Evolutionary conservation across 2,888 invertebrate genomes (phyloP), one percentile per base, ranked within the genome.

Genomic region (Hedya salicella): DNA sequence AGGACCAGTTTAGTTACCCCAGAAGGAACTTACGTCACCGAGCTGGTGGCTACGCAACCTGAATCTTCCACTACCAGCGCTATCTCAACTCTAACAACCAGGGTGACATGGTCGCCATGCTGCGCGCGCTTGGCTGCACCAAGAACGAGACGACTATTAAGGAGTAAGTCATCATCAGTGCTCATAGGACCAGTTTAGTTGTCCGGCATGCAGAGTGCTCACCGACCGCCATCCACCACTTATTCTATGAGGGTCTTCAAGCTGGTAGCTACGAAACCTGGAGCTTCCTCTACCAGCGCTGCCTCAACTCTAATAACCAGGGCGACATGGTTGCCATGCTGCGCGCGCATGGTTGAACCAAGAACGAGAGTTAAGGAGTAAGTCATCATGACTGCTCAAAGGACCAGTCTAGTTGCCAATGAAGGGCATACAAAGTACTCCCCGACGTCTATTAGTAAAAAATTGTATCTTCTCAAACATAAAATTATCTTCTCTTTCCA

Each of bases 161-260:
- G 49, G 75, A 75, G 25, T 25, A 25, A 25, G 25, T 25, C 25
- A 25, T 25, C 25, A 6, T 25, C 25, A 25, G 25, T 6, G 25
- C 44, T 32, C n/a, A n/a, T n/a, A n/a, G n/a, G n/a, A n/a, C n/a
- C n/a, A n/a, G n/a, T n/a, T n/a, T n/a, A n/a, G n/a, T n/a, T n/a
- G n/a, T n/a, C n/a, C n/a, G n/a, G n/a, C n/a, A n/a, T n/a, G n/a
- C n/a, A n/a, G n/a, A n/a, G n/a, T n/a, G 25, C 25, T 25, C 1
- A 2, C 4, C 4, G 1, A 25, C 25, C 25, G 1, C 6, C 25
- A 25, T 25, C 6, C 6, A 25, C 3, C 25, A 25, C 25, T 25
- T 25, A 25, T 95, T 95, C 80, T 95, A 95, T 78, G 85, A 91
- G 11, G 95, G 94, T n/a, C 86, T 95, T 0, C 87, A 86, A 6